Conservation (phyloP, 2,113 vertebrate species). For the Oncorhynchus mykiss region DNA sequence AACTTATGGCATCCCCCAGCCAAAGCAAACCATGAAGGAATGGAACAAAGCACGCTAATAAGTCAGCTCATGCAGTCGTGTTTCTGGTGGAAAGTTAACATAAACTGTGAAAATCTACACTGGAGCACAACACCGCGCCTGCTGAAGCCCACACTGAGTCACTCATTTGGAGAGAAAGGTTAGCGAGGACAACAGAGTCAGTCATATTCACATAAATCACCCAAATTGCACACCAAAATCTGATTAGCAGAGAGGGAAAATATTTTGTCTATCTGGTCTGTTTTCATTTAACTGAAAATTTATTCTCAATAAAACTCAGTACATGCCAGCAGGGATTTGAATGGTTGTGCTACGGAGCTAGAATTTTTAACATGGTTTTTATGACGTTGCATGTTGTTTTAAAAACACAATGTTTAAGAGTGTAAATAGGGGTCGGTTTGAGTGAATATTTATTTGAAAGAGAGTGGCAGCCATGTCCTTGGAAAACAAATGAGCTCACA, state of each 20-base stretch:
- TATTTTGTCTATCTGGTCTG: slow-evolving; percentile 42
- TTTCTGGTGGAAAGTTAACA: slow-evolving; percentile 1
- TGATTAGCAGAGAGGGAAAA: slow-evolving; percentile 23
- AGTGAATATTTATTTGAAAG: slow-evolving; percentile 41
- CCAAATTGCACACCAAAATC: slow-evolving; percentile 13
- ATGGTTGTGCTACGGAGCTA: slow-evolving; percentile 19
- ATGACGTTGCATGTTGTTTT: slow-evolving; percentile 27
- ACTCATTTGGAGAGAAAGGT: slow-evolving; percentile 8
- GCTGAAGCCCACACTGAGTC: neutral
- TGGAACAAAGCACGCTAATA: neutral
- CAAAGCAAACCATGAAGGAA: neutral
- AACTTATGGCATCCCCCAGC: neutral
- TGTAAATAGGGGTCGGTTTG: slow-evolving; percentile 23
- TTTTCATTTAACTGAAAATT: slow-evolving; percentile 29
- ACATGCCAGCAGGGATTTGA: slow-evolving; percentile 17
- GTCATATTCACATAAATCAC: neutral
- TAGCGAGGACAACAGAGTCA: slow-evolving; percentile 3
- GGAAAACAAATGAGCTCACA: slow-evolving; percentile 44
- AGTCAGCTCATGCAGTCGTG: neutral
- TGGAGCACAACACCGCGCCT: neutral
- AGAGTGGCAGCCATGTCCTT: slow-evolving; percentile 16
- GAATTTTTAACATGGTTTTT: slow-evolving; percentile 23
- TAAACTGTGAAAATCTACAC: slow-evolving; percentile 12
- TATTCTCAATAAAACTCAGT: slow-evolving; percentile 8
- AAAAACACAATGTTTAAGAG: slow-evolving; percentile 18